Evolutionary conservation across 2,888 invertebrate genomes (phyloP), one percentile per base, ranked within the genome.

Genomic region (Aphodius sticticus): DNA sequence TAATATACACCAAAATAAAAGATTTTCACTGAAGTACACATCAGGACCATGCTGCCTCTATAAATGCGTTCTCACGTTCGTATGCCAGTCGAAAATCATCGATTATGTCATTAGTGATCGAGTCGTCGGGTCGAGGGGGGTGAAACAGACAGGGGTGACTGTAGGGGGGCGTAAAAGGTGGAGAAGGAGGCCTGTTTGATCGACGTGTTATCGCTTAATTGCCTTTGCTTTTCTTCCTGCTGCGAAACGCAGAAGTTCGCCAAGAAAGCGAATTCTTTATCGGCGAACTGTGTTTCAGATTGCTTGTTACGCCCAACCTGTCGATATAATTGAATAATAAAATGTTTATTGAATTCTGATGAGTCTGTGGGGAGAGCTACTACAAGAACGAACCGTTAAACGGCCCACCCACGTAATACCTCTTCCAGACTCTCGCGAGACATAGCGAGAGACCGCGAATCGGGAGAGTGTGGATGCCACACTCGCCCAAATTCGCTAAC

Each of bases 41-140:
- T 26, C 26, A 26, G 26, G 26, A 26, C 26, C 26, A 1, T 26
- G 26, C 26, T 2, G 26, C 26, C 3, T 26, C 26, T 26, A 26
- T 26, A 53, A 53, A 53, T 53, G 4, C 53, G 4, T 53, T 53
- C 3, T 26, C 26, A 3, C 26, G 26, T 3, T 53, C 53, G 53
- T 53, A 1, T 53, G 9, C 53, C 9, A 9, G 53, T 53, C 9
- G 53, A 53, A 53, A 53, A 53, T 53, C 53, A 53, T 53, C 53
- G 53, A 53, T 53, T 53, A 53, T 53, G 53, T 53, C 53, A 53
- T 53, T 53, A 53, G 53, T 53, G 53, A 53, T 53, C 53, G 53
- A 53, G 53, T 9, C 53, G 53, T 53, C 53, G 4, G 53, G 53
- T 53, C 12, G 53, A 12, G 53, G 53, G 12, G 53, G 53, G 53